phyloP scores from a whole-genome alignment of 2,113 vertebrate genomes.

The Amazona vittata region DNA sequence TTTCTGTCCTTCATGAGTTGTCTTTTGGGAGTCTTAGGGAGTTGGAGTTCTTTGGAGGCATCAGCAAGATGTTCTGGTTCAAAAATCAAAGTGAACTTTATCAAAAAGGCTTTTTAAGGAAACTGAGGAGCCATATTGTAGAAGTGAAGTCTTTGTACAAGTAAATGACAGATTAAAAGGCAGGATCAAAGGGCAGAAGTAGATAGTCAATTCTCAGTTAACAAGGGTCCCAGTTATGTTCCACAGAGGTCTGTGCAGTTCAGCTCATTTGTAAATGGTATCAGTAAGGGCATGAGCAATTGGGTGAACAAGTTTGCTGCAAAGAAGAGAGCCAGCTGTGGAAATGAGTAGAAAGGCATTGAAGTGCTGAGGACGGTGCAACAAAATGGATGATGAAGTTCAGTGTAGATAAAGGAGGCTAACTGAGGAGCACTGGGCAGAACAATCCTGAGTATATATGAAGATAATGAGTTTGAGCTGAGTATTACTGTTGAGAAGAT shows the following conservation, averaged over 20 bases:
- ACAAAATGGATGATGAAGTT: not conserved
- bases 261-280: fast-evolving
- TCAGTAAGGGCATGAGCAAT: not conserved
- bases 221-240: not conserved
- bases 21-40: not conserved
- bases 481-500: not conserved
- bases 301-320: not conserved
- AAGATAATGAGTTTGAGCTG: not conserved
- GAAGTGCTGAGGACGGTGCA: not conserved
- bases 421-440: not conserved
- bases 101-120: not conserved
- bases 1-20: not conserved
- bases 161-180: not conserved
- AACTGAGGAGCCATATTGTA: not conserved
- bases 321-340: not conserved
- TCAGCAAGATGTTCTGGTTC: not conserved
- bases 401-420: not conserved
- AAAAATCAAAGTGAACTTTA: not conserved
- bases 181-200: not conserved
- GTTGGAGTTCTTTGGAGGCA: not conserved
- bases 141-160: not conserved
- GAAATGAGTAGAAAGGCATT: not conserved
- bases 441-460: not conserved
- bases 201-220: not conserved
- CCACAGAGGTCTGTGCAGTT: not conserved